Conservation (phyloP, 2,888 invertebrate genomes). For the Rhingia campestris region DNA sequence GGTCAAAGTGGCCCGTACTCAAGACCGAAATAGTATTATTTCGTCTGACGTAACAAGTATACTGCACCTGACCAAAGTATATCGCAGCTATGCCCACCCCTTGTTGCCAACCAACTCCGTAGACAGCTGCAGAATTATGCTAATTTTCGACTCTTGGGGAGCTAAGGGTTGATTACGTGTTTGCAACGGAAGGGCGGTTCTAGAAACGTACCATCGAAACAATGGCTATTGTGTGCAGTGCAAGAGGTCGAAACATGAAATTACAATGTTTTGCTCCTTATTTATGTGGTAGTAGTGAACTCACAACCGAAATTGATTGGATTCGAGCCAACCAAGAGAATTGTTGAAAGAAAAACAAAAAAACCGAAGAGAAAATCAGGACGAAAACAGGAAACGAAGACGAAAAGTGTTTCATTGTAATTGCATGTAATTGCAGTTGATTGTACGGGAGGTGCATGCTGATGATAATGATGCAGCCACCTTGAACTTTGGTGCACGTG, state of each 20-base stretch:
- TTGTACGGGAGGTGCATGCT: conserved; percentile 66
- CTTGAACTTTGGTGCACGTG: conserved; percentile 67
- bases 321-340: conserved; percentile 50
- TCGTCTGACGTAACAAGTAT: conserved; percentile 33
- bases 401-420: conserved; percentile 57
- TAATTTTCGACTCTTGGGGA: conserved; percentile 64
- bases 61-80: conserved; percentile 47
- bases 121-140: conserved; percentile 67
- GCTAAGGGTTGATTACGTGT: conserved; percentile 65
- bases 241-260: conserved; percentile 67
- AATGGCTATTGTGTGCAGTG: conserved; percentile 43
- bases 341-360: background rate
- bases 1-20: conserved; percentile 49
- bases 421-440: conserved; percentile 69
- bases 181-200: conserved; percentile 55
- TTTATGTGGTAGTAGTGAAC: conserved; percentile 65
- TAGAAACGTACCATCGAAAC: conserved; percentile 40
- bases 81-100: background rate
- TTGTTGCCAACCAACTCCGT: conserved; percentile 6
- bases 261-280: conserved; percentile 67
- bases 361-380: conserved; percentile 6
- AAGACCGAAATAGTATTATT: conserved; percentile 54
- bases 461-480: conserved; percentile 71
- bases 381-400: conserved; percentile 55
- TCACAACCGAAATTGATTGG: conserved; percentile 68